These are phyloP conservation scores for Borostomias antarcticus DNA, from an alignment of 2,797 vertebrate species.

Conservation along the genomic window DNA sequence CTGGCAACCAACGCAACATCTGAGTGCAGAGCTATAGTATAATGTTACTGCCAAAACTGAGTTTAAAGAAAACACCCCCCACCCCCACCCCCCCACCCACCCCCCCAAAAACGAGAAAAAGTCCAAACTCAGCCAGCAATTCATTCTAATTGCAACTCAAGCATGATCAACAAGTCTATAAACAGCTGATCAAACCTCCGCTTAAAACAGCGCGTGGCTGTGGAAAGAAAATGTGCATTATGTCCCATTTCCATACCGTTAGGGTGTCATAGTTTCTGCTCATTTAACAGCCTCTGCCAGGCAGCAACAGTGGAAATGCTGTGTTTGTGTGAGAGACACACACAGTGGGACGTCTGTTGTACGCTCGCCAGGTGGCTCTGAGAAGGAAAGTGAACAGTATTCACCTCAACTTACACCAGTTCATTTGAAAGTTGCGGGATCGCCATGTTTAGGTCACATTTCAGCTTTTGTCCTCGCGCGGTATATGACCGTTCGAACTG, in stretches of 20 bases:
- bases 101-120: neutral
- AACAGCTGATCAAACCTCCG: constrained; percentile 47
- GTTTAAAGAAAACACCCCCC: no score
- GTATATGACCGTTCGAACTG: no score
- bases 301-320: constrained; percentile 50
- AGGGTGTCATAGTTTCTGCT: constrained; percentile 71
- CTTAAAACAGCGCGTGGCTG: constrained; percentile 47
- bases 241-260: constrained; percentile 51
- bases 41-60: no score
- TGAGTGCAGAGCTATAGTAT: neutral
- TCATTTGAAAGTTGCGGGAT: no score
- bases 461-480: no score
- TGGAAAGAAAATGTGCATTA: constrained; percentile 56
- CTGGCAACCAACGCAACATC: no score
- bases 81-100: no score
- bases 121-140: constrained; percentile 9
- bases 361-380: constrained; percentile 15
- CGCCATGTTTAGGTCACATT: no score
- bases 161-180: constrained; percentile 40
- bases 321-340: constrained; percentile 29
- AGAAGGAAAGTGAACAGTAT: constrained; percentile 20
- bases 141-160: constrained; percentile 28
- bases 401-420: constrained; percentile 25
- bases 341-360: constrained; percentile 55
- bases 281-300: constrained; percentile 66